phyloP scores from a whole-genome alignment of 2,888 invertebrate species.

The Cephus sareptanus region DNA sequence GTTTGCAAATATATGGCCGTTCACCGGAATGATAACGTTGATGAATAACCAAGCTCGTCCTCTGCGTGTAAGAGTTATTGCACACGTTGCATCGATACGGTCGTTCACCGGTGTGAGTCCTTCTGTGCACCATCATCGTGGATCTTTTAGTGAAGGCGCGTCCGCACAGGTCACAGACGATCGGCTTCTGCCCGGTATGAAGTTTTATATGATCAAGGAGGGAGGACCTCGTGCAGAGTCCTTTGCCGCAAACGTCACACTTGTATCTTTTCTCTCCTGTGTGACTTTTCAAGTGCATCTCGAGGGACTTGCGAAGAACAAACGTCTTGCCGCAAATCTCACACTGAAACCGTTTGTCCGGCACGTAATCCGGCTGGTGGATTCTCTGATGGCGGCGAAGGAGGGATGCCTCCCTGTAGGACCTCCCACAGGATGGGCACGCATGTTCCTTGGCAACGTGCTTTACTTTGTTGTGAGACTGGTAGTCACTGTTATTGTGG shows the following conservation, averaged over 20 bases:
- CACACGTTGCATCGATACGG: slow-evolving; percentile 53
- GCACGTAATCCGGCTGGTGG: slow-evolving; percentile 15
- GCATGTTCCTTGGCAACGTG: slow-evolving; percentile 7
- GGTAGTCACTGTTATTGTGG: slow-evolving; percentile 13
- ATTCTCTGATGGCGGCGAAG: slow-evolving; percentile 9
- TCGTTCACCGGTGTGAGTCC: slow-evolving; percentile 53
- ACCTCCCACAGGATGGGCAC: slow-evolving; percentile 9
- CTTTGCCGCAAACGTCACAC: slow-evolving; percentile 49
- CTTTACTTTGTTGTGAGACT: slow-evolving; percentile 12
- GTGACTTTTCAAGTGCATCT: slow-evolving; percentile 61
- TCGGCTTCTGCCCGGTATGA: slow-evolving; percentile 50
- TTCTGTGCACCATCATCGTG: slow-evolving; percentile 47
- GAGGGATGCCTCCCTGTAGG: neutral
- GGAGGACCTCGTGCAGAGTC: slow-evolving; percentile 46
- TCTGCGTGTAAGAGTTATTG: slow-evolving; percentile 51
- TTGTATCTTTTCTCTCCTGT: slow-evolving; percentile 56
- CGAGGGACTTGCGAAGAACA: slow-evolving; percentile 57
- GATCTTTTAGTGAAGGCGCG: slow-evolving; percentile 49
- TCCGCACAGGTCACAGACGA: slow-evolving; percentile 47
- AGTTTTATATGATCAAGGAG: slow-evolving; percentile 49
- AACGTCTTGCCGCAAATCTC: slow-evolving; percentile 64
- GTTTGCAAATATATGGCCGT: slow-evolving; percentile 11
- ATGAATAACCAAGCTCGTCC: slow-evolving; percentile 24
- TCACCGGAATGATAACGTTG: slow-evolving; percentile 17
- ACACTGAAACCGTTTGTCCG: slow-evolving; percentile 60